Conservation (phyloP, 2,113 vertebrate species). For the Rafetus swinhoei region DNA sequence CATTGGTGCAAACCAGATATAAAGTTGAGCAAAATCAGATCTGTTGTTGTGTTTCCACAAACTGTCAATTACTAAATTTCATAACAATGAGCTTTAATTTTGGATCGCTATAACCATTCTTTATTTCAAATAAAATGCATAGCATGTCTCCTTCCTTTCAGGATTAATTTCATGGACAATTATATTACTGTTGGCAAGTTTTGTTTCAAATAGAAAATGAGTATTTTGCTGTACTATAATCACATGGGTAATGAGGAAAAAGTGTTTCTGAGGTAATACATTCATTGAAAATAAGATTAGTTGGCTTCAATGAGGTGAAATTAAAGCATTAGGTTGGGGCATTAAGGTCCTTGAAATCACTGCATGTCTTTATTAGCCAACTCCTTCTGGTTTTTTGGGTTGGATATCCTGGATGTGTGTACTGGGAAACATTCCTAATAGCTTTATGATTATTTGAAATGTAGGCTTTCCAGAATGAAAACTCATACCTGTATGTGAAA, state of each 20-base stretch:
- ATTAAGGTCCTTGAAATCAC: slow-evolving; percentile 1
- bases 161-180: slow-evolving; percentile 37
- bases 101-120: background rate
- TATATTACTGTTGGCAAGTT: background rate
- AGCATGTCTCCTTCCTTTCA: slow-evolving; percentile 24
- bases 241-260: slow-evolving; percentile 9
- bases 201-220: slow-evolving; percentile 2
- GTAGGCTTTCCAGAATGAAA: background rate
- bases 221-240: slow-evolving; percentile 17
- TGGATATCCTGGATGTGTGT: background rate
- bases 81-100: slow-evolving; percentile 2
- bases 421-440: background rate
- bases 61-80: background rate
- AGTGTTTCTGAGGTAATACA: background rate
- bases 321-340: background rate
- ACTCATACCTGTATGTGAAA: background rate
- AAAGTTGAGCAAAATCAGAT: background rate
- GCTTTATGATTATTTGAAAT: slow-evolving; percentile 7
- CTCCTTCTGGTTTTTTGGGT: background rate
- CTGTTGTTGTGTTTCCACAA: background rate
- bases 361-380: slow-evolving; percentile 16
- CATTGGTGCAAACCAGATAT: background rate
- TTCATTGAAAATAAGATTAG: slow-evolving; percentile 27
- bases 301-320: slow-evolving; percentile 31
- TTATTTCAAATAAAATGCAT: slow-evolving; percentile 20